phyloP scores from a whole-genome alignment of 2,113 vertebrate species.

The Sorex fumeus region DNA sequence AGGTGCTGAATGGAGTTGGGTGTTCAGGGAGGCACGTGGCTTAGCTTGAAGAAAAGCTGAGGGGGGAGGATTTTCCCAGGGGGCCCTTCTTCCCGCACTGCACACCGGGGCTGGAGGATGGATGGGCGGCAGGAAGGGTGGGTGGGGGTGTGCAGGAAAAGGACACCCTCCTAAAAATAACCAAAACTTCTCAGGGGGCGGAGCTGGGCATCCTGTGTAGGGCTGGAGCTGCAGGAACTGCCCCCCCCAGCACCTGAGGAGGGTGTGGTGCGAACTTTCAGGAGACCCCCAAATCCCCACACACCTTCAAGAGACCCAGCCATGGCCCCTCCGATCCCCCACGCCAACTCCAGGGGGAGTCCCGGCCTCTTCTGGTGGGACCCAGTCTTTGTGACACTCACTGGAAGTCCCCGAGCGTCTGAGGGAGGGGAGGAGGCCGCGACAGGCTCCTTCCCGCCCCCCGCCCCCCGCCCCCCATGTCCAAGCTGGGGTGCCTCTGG shows the following conservation, averaged over 20 bases:
- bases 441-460: background rate
- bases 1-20: background rate
- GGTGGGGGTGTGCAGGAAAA: background rate
- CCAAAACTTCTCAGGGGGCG: conserved; percentile 80
- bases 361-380: too few species aligned
- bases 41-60: background rate
- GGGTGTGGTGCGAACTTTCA: background rate
- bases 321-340: background rate
- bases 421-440: background rate
- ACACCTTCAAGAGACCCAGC: background rate
- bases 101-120: too few species aligned
- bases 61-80: background rate
- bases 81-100: too few species aligned
- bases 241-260: too few species aligned
- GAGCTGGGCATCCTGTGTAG: background rate
- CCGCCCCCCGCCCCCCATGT: too few species aligned
- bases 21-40: background rate
- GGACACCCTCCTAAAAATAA: conserved; percentile 77
- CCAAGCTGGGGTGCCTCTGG: too few species aligned
- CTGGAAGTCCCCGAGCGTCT: background rate
- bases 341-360: background rate
- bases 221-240: background rate
- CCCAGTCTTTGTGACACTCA: too few species aligned
- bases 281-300: background rate
- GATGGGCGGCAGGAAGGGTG: background rate